These are phyloP conservation scores for Ladona fulva DNA, from an alignment of 1,140 invertebrate genomes.

Conservation along the genomic window DNA sequence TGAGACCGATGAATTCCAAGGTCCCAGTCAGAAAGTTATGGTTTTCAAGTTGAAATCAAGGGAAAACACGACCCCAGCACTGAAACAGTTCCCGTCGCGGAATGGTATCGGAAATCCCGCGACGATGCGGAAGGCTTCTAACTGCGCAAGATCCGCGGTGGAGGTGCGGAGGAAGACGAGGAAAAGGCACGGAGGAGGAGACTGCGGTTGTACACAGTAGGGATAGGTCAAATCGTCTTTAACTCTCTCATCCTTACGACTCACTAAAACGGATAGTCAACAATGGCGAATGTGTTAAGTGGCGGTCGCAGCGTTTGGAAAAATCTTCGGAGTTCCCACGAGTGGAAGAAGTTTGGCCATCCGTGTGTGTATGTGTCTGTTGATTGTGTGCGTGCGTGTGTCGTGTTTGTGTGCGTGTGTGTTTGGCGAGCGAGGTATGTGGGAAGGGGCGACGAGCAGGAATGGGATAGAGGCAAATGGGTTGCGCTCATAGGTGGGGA, in stretches of 20 bases:
- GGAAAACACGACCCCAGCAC: not conserved
- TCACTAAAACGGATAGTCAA: not conserved
- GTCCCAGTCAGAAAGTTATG: no score
- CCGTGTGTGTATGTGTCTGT: not conserved
- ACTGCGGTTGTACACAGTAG: not conserved
- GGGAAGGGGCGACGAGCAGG: no score
- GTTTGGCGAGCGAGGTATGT: no score
- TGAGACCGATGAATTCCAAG: no score
- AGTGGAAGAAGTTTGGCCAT: not conserved
- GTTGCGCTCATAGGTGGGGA: not conserved
- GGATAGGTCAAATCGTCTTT: not conserved
- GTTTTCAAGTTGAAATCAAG: not conserved
- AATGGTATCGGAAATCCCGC: not conserved
- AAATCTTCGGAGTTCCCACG: not conserved
- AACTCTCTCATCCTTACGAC: conserved; percentile 6
- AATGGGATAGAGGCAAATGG: not conserved
- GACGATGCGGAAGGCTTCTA: no score
- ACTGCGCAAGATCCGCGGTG: not conserved
- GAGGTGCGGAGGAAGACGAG: not conserved
- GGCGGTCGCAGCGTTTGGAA: not conserved
- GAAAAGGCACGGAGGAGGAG: not conserved
- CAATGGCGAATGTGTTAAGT: not conserved
- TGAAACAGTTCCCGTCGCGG: not conserved
- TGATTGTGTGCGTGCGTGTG: not conserved
- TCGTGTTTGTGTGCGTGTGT: no score